Percentiles rank a stretch among this genome's conserved stretches.
These are phyloP conservation scores for Molossus molossus DNA, from an alignment of 2,797 vertebrate genomes.

Conservation along the genomic window DNA sequence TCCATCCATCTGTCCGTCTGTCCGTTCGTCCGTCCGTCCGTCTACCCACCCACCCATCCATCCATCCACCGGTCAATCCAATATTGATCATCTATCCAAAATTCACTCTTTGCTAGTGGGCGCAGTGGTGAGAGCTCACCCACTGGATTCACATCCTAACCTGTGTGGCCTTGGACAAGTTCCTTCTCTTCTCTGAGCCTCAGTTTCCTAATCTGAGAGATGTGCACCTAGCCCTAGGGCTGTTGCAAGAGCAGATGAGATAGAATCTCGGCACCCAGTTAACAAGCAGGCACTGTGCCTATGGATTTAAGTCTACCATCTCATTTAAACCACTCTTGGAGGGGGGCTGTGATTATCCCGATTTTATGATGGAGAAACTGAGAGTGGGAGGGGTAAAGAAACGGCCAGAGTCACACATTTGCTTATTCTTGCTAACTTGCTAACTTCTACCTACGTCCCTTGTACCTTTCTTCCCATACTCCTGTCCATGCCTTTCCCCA, in stretches of 20 bases:
- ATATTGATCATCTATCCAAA: not conserved
- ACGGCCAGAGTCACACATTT: not conserved
- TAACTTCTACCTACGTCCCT: not conserved
- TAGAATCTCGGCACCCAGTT: not conserved
- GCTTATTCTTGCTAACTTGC: not conserved
- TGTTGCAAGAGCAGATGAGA: not conserved
- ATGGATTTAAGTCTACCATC: not conserved
- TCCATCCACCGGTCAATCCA: not conserved
- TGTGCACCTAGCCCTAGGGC: rapidly evolving
- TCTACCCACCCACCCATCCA: not conserved
- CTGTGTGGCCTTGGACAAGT: not conserved
- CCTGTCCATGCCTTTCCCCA: not conserved
- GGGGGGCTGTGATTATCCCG: not conserved
- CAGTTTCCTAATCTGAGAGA: not conserved
- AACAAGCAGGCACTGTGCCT: not conserved
- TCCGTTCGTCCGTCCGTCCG: too few relatives aligned
- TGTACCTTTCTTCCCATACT: not conserved
- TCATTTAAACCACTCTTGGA: not conserved
- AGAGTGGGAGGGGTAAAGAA: not conserved
- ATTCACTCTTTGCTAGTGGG: not conserved
- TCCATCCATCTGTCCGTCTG: not conserved
- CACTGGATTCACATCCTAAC: not conserved
- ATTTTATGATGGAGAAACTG: not conserved
- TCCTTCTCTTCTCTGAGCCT: not conserved
- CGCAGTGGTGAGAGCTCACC: not conserved